Evolutionary conservation across 2,113 vertebrate species (phyloP), one percentile per base, ranked within the genome.

Genomic region (Crypturellus undulatus): DNA sequence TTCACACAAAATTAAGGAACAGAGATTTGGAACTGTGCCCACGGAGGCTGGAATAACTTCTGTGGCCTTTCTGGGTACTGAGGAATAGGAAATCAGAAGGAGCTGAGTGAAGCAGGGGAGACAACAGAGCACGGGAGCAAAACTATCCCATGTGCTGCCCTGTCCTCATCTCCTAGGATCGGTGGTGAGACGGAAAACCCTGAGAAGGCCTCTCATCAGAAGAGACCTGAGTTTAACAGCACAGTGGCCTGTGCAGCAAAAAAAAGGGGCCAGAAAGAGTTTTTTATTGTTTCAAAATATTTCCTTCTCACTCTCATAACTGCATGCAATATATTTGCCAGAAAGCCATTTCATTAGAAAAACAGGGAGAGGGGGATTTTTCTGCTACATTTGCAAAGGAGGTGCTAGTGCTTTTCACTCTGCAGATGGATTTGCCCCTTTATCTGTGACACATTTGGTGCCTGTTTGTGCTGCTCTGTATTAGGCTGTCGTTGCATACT

Each of bases 381-480:
- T 34, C 25, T 79, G 32, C 24, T 26, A 2, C 43, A 11, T 60
- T 63, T 60, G 22, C 45, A 62, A n/a, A 6, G 18, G 12, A 76
- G 32, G 32, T 14, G 21, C 32, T 34, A 16, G 25, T 49, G 3
- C 7, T 56, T 30, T 22, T 9, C 3, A 5, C 13, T 26, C 26
- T 65, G 26, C 36, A 38, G 26, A 10, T 4, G 22, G 51, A 34
- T 45, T 63, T 69, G 49, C 36, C 70, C 21, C 62, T 10, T 11
- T 1, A 5, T 5, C 30, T 69, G 19, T 43, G n/a, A 15, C 4
- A 4, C 0, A 0, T 11, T 40, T 63, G 11, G 17, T n/a, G 16
- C n/a, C 28, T 16, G 30, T 13, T 12, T 32, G 32, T 15, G 6
- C 17, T 68, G 51, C 26, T 13, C 19, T 38, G 13, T 17, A 20